phyloP scores from a whole-genome alignment of 1,140 invertebrate genomes.

The Liolophura sinensis region DNA sequence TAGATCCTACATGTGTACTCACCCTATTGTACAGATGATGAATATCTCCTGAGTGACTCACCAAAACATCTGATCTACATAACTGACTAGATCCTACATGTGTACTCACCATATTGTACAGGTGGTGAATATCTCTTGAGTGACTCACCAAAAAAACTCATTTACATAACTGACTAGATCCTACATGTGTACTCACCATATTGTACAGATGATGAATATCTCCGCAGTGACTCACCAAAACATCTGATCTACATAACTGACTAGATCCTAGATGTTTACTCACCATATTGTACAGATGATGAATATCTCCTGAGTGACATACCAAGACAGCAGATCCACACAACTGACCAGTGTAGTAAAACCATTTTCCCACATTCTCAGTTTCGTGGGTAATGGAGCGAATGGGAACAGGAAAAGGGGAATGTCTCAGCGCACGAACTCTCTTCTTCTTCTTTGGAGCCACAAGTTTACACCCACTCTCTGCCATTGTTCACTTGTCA shows the following conservation, averaged over 20 bases:
- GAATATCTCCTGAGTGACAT: slow-evolving; percentile 43
- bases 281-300: slow-evolving; percentile 44
- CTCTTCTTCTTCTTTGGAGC: slow-evolving; percentile 20
- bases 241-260: background rate
- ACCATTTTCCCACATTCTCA: slow-evolving; percentile 28
- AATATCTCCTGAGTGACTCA: background rate
- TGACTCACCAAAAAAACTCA: no score
- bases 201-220: slow-evolving; percentile 43
- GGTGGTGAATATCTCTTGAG: no score
- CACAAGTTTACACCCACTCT: background rate
- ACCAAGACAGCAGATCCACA: slow-evolving; percentile 30
- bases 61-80: background rate
- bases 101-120: background rate
- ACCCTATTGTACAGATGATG: no score
- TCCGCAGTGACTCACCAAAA: slow-evolving; percentile 28
- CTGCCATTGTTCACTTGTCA: no score
- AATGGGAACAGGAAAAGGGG: slow-evolving; percentile 44
- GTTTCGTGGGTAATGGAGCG: slow-evolving; percentile 24
- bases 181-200: slow-evolving; percentile 31
- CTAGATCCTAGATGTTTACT: background rate
- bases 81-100: background rate
- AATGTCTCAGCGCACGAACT: slow-evolving; percentile 15
- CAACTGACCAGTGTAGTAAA: slow-evolving; percentile 37
- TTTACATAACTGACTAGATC: background rate
- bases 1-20: no score